Evolutionary conservation across 1,140 invertebrate species (phyloP), one percentile per base, ranked within the genome.

Genomic region (Drosophila rhopaloa): DNA sequence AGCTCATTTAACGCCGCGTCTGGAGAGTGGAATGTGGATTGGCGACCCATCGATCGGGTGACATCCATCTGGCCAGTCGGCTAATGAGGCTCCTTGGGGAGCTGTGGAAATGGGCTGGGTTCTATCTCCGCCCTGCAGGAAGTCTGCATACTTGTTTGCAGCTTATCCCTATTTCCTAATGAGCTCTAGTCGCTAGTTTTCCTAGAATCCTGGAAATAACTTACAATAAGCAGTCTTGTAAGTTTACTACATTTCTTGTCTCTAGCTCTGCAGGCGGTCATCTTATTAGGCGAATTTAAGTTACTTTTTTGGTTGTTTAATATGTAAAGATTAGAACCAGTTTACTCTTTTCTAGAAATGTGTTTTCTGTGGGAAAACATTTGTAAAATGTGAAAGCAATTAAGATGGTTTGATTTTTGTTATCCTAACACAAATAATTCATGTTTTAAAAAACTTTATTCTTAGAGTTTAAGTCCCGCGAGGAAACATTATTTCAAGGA

Each of bases 1-100:
- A 84, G 81, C 81, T 84, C 81, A 80, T 84, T 84, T 84, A 84
- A 84, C 81, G 81, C 75, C 44, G 47, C 29, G 9, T 53, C 41
- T 37, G 13, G 3, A n/a, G 13, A 54, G 43, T 35, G 59, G 6
- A 7, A 1, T 32, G 29, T 32, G 59, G 16, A 47, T 46, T 24
- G 27, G 29, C n/a, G 35, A 38, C 14, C 58, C 71, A 75, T 70
- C 67, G 65, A 71, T 57, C 7, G 50, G 10, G 1, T 11, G 51
- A 38, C 68, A 48, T 48, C 32, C 50, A 54, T 48, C 16, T 50
- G 24, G 24, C 35, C 71, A 40, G 46, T 57, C 6, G 35, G 41
- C 67, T 55, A 70, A 50, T 58, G 63, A 70, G 63, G 44, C 24
- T 53, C 71, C 57, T 61, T 24, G 11, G 65, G 60, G 60, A 44